These are phyloP conservation scores for Cyphomyrus plagiostoma DNA, from an alignment of 2,113 vertebrate species.

Conservation along the genomic window DNA sequence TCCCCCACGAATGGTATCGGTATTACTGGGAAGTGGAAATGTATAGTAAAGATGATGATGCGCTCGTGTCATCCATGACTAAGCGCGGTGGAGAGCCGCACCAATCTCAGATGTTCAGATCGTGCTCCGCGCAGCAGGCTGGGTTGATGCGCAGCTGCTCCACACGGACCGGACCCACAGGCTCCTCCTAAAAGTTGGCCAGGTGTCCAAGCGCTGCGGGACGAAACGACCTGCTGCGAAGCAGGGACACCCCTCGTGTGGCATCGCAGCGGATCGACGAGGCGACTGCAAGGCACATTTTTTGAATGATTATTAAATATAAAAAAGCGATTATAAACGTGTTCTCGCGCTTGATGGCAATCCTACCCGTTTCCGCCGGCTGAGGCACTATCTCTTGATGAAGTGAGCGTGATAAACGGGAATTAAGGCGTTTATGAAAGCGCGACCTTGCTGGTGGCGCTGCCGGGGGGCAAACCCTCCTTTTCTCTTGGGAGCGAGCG, in stretches of 20 bases:
- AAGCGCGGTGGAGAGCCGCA: background rate
- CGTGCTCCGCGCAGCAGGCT: background rate
- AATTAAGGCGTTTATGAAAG: background rate
- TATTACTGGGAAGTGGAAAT: background rate
- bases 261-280: background rate
- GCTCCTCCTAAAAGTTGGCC: conserved; percentile 1
- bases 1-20: conserved; percentile 12
- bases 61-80: background rate
- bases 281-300: background rate
- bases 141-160: background rate
- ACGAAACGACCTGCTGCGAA: background rate
- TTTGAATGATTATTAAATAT: background rate
- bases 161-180: background rate
- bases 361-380: background rate
- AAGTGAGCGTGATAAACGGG: background rate
- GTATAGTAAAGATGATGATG: background rate
- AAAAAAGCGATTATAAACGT: background rate
- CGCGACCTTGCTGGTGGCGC: background rate
- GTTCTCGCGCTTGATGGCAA: background rate
- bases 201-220: background rate
- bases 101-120: background rate
- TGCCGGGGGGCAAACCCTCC: background rate
- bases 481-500: background rate
- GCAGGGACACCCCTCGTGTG: background rate
- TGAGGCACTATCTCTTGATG: background rate